These are phyloP conservation scores for Geococcyx californianus DNA, from an alignment of 2,113 vertebrate species.

Conservation along the genomic window DNA sequence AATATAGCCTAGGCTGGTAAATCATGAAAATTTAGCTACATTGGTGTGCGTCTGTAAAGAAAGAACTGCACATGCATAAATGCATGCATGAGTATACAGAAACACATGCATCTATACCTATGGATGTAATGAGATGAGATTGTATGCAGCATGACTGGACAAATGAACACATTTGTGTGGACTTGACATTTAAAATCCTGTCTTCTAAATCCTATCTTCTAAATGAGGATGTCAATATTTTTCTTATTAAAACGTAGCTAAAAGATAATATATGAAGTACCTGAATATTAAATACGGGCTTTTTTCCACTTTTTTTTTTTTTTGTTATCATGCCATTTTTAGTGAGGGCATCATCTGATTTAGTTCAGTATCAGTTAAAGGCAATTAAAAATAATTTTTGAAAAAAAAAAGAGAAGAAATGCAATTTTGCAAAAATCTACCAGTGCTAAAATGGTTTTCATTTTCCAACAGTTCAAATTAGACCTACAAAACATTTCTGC, in stretches of 20 bases:
- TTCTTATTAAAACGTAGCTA: not conserved
- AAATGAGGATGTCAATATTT: not conserved
- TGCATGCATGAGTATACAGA: not conserved
- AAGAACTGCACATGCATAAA: not conserved
- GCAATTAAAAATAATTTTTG: not conserved
- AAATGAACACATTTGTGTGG: not conserved
- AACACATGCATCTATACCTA: not conserved
- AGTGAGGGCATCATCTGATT: not conserved
- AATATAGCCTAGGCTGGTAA: not conserved
- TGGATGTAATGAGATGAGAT: not conserved
- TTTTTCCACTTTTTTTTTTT: not conserved
- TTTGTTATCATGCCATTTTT: not conserved
- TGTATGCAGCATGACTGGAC: not conserved
- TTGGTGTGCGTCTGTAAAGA: not conserved
- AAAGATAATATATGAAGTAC: not conserved
- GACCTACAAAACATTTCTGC: not conserved
- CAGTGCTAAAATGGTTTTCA: not conserved
- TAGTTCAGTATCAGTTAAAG: not conserved
- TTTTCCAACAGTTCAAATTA: not conserved
- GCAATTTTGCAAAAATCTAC: not conserved
- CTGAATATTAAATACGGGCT: not conserved
- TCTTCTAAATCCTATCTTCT: not conserved
- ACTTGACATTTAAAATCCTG: not conserved
- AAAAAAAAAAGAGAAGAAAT: not conserved
- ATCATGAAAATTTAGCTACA: not conserved